Conservation (phyloP, 2,888 invertebrate genomes). For the Eurytoma adleriae region DNA sequence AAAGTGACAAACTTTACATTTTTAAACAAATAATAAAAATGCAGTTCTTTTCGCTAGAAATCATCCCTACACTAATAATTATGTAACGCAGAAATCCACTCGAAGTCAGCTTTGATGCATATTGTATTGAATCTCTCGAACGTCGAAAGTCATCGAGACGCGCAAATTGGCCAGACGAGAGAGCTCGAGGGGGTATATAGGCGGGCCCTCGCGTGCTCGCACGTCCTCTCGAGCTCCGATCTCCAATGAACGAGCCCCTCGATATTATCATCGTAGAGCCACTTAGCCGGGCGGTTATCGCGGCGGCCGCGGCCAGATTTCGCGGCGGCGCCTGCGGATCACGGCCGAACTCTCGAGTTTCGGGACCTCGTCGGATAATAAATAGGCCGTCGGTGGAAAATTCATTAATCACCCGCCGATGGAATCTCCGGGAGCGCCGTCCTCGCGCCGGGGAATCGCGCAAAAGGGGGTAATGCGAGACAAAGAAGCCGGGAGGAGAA, state of each 20-base stretch:
- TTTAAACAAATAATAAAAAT: too few species aligned
- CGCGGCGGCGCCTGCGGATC: neutral
- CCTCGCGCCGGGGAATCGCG: neutral
- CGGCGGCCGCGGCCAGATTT: conserved; percentile 42
- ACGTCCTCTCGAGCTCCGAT: conserved; percentile 29
- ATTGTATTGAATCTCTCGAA: conserved; percentile 21
- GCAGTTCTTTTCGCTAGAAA: too few species aligned
- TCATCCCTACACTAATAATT: neutral
- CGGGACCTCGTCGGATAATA: conserved; percentile 58
- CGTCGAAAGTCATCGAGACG: conserved; percentile 41
- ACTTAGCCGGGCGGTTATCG: conserved; percentile 49
- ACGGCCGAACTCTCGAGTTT: neutral
- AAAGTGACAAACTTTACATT: too few species aligned
- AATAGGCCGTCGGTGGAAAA: conserved; percentile 61
- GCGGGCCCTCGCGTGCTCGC: neutral
- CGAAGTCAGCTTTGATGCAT: conserved; percentile 14
- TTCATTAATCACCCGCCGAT: conserved; percentile 72
- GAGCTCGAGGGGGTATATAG: neutral
- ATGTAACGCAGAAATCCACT: neutral
- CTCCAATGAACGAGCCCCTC: conserved; percentile 35
- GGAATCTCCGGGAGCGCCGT: conserved; percentile 53
- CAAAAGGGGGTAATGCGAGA: conserved; percentile 28
- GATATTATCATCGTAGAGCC: conserved; percentile 35
- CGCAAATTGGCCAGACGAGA: conserved; percentile 38
- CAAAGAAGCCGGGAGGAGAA: neutral